phyloP scores from a whole-genome alignment of 2,113 vertebrate genomes.

The Girardinichthys multiradiatus region DNA sequence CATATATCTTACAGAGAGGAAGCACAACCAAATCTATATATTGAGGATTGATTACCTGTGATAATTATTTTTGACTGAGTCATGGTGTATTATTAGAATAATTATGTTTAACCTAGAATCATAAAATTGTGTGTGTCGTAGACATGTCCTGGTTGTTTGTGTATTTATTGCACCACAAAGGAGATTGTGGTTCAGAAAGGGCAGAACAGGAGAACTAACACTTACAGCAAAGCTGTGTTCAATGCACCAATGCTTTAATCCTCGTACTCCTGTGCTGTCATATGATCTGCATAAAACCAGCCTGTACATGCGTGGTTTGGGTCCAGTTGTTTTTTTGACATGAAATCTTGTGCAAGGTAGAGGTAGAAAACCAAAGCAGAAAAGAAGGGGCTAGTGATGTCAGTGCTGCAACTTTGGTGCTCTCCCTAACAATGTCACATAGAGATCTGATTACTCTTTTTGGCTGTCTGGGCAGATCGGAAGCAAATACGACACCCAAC shows the following conservation, averaged over 20 bases:
- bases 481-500: constrained; percentile 57
- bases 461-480: constrained; percentile 48
- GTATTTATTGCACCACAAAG: not conserved
- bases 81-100: too few relatives aligned
- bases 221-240: constrained; percentile 49
- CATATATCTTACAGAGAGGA: too few relatives aligned
- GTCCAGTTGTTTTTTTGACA: not conserved
- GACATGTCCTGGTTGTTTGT: not conserved
- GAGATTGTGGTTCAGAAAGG: not conserved
- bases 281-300: constrained; percentile 35
- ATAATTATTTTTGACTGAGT: too few relatives aligned
- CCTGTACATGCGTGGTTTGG: constrained; percentile 14
- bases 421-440: constrained; percentile 11
- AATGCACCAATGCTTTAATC: constrained; percentile 19
- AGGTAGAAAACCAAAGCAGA: constrained; percentile 24
- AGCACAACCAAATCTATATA: too few relatives aligned
- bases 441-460: constrained; percentile 40
- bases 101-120: too few relatives aligned
- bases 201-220: not conserved
- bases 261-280: constrained; percentile 29
- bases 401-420: constrained; percentile 11
- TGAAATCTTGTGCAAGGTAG: not conserved
- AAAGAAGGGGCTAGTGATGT: not conserved
- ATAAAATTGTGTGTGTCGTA: too few relatives aligned
- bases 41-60: too few relatives aligned